Base-by-base conservation (phyloP, 2,888 invertebrate genomes). In the Xiphydria camelus region DNA sequence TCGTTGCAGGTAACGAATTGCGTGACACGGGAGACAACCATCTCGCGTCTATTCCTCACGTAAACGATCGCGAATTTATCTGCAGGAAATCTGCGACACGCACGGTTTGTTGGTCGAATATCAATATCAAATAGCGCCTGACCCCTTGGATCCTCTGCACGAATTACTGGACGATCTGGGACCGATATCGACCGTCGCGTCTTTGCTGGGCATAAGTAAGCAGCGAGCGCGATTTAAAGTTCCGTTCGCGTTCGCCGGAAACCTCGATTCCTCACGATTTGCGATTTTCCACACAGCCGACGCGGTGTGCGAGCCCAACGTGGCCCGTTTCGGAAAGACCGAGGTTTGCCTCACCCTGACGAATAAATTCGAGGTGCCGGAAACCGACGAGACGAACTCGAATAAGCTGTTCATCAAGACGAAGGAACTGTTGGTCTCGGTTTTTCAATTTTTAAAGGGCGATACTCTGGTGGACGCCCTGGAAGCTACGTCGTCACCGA, bases 321-420 rank as follows among this genome's bases (percentile, higher is more conserved):
- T 82, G 15, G 78, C 78, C 0, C 79, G 83, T 12, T 75, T 85
- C 45, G 82, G 83, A 1, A 82, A 85, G 57, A 79, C 84, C 5
- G 87, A 87, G 73, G 83, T 88, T 2, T 85, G 85, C 56, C 76
- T 88, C 33, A 83, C 86, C 1, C 79, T 88, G 4, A 82, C 81
- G 4, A 86, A 85, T 68, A 88, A 87, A 65, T 86, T 84, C 68
- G 84, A 83, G 66, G 77, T 83, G 1, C 81, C 81, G 0, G 79
- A 82, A 6, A 81, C 83, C 47, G 84, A 85, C 53, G 80, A 84
- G 73, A 80, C 82, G 1, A 85, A 84, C 66, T 73, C 84, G 34
- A 84, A 84, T 63, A 84, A 83, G 66, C 76, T 86, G 4, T 84
- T 87, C 50, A 83, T 87, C 29, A 87, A 87, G 67, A 86, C 88